Evolutionary conservation across 2,113 vertebrate genomes (phyloP).

Genomic region (Perca schrenkii): DNA sequence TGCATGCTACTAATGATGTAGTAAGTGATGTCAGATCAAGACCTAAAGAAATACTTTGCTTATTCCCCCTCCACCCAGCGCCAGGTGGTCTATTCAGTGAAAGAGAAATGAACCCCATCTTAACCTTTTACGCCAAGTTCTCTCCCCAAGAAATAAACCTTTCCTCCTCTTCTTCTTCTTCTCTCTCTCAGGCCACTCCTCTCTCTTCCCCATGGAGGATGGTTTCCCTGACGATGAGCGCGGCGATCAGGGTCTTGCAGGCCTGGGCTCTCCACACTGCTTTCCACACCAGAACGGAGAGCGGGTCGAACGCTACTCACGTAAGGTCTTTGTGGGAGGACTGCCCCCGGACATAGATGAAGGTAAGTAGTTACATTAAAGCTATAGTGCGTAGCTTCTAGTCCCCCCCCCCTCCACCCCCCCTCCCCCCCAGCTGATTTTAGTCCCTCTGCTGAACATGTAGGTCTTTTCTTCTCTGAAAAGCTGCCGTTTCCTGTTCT

Average conservation of each 20-base stretch:
- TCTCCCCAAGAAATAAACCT: constrained; percentile 29
- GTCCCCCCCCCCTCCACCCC: too few species aligned
- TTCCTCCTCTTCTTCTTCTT: constrained; percentile 58
- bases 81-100: neutral
- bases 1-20: neutral
- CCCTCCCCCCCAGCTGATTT: too few species aligned
- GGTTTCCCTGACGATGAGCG: constrained; percentile 98
- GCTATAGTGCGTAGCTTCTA: too few species aligned
- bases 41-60: neutral
- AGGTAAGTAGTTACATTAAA: constrained; percentile 83
- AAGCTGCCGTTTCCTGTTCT: too few species aligned
- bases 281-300: constrained; percentile 99
- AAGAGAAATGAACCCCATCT: neutral
- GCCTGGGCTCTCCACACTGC: constrained; percentile 95
- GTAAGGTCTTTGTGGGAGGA: constrained; percentile 98
- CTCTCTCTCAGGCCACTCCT: constrained; percentile 91
- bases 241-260: constrained; percentile 92
- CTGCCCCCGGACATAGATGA: constrained; percentile 98
- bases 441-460: too few species aligned
- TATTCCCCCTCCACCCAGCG: neutral
- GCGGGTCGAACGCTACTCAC: constrained; percentile 96
- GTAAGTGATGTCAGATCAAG: neutral
- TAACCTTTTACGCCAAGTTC: neutral
- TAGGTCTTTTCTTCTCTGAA: too few species aligned
- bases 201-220: constrained; percentile 98